Conservation (phyloP, 2,797 vertebrate genomes). For the Coregonus sp. region DNA sequence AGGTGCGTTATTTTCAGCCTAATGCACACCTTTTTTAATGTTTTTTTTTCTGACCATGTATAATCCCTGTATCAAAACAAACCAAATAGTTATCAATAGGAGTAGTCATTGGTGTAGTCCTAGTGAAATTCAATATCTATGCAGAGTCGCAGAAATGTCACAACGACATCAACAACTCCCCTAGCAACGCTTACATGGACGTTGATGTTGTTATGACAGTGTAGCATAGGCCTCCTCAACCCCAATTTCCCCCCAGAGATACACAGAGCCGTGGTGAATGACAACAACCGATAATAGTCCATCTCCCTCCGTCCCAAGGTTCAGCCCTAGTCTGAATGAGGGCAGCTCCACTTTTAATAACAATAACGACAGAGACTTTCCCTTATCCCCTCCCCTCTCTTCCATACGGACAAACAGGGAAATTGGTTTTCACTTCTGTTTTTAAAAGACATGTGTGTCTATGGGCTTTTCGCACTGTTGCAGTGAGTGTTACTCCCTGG, state of each 20-base stretch:
- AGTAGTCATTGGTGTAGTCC: not conserved
- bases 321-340: conserved; percentile 51
- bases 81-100: not conserved
- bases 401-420: conserved; percentile 50
- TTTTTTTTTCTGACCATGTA: too few species aligned
- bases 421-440: conserved; percentile 63
- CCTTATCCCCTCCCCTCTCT: conserved; percentile 34
- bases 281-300: conserved; percentile 38
- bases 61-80: too few species aligned
- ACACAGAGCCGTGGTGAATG: conserved; percentile 30
- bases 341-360: conserved; percentile 60
- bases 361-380: conserved; percentile 25
- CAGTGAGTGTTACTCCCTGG: conserved; percentile 21
- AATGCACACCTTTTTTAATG: too few species aligned
- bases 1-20: too few species aligned
- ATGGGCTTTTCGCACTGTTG: conserved; percentile 15
- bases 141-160: not conserved
- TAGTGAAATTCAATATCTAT: not conserved
- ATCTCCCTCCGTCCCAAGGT: conserved; percentile 34
- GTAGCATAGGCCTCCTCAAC: conserved; percentile 42
- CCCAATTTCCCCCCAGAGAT: conserved; percentile 39
- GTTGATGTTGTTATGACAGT: conserved; percentile 16
- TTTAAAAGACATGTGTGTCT: conserved; percentile 48
- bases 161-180: not conserved
- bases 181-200: not conserved